These are phyloP conservation scores for Myxocyprinus asiaticus DNA, from an alignment of 2,113 vertebrate species.

Conservation along the genomic window DNA sequence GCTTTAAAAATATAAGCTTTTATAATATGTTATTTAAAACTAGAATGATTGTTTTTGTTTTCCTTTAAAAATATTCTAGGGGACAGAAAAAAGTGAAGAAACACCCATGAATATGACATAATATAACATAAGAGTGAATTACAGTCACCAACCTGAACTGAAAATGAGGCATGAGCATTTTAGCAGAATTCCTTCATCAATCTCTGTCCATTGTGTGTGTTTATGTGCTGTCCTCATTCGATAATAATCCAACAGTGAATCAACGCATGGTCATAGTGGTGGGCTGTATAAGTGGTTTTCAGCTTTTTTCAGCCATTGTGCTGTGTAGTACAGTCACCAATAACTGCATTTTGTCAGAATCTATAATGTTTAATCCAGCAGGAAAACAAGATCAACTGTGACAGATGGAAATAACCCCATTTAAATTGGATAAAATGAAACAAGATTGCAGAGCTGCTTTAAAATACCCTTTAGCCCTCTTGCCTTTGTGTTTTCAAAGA, in stretches of 20 bases:
- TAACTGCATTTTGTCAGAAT: conserved; percentile 19
- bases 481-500: not conserved
- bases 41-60: too few relatives aligned
- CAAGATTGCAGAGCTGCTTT: not conserved
- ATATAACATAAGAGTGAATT: too few relatives aligned
- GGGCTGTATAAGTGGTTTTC: too few relatives aligned
- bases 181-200: too few relatives aligned
- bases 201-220: not conserved
- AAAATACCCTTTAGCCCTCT: not conserved
- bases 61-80: too few relatives aligned
- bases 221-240: not conserved
- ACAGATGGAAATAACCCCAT: conserved; percentile 1
- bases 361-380: conserved; percentile 1
- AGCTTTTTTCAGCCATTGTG: not conserved
- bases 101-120: too few relatives aligned
- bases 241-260: not conserved
- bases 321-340: not conserved
- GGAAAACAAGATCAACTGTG: conserved; percentile 18
- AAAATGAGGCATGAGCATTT: too few relatives aligned
- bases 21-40: too few relatives aligned
- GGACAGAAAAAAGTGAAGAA: too few relatives aligned
- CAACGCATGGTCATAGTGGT: not conserved
- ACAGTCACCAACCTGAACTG: too few relatives aligned
- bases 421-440: conserved; percentile 3
- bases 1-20: too few relatives aligned